These are phyloP conservation scores for Hemistola chrysoprasaria DNA, from an alignment of 2,888 invertebrate species.

Conservation along the genomic window DNA sequence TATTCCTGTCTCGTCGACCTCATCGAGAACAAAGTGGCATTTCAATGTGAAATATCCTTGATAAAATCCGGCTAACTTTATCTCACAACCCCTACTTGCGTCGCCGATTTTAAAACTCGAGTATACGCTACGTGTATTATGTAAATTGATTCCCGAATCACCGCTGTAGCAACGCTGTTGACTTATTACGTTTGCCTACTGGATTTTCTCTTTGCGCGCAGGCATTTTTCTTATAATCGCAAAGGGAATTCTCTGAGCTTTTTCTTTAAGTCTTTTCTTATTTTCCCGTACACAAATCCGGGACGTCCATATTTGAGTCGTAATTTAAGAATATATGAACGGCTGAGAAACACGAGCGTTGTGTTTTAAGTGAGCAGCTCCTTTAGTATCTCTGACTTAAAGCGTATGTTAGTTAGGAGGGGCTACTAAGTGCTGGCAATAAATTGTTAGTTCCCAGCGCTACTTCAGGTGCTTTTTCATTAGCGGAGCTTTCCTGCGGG, in stretches of 20 bases:
- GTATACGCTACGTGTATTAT: conserved; percentile 55
- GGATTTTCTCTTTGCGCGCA: conserved; percentile 26
- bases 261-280: conserved; percentile 16
- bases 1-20: no score
- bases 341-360: conserved; percentile 14
- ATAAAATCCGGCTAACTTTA: conserved; percentile 60
- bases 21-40: no score
- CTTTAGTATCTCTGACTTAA: conserved; percentile 38
- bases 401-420: conserved; percentile 50
- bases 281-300: conserved; percentile 16
- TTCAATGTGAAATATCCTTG: conserved; percentile 16
- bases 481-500: conserved; percentile 49
- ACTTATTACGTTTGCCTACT: conserved; percentile 39
- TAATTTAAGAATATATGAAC: conserved; percentile 13
- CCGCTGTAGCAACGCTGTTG: conserved; percentile 34
- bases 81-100: conserved; percentile 52
- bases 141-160: conserved; percentile 57
- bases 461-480: conserved; percentile 68
- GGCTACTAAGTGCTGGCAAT: conserved; percentile 68
- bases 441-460: conserved; percentile 60
- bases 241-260: conserved; percentile 28
- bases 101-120: conserved; percentile 62
- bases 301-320: conserved; percentile 13
- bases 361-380: conserved; percentile 30
- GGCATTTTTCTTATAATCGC: conserved; percentile 32